Evolutionary conservation across 2,113 vertebrate species (phyloP).

Genomic region (Cygnus buccinator): DNA sequence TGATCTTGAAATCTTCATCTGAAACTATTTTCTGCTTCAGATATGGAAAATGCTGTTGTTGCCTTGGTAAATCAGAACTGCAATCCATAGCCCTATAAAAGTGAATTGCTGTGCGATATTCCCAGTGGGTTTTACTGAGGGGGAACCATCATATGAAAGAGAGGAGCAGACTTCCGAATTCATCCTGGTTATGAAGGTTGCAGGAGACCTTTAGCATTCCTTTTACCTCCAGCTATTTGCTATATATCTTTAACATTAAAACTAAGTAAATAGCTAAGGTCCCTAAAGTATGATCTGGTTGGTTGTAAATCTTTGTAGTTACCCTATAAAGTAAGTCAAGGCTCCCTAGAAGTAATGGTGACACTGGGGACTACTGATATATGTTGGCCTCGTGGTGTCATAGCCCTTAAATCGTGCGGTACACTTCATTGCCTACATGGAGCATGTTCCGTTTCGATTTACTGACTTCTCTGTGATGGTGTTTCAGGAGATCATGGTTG

Average conservation of each 20-base stretch:
- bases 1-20: not conserved
- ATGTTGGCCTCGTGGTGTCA: not conserved
- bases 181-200: not conserved
- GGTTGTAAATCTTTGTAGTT: constrained; percentile 8
- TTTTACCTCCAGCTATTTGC: constrained; percentile 17
- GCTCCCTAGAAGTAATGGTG: not conserved
- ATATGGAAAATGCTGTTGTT: not conserved
- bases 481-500: constrained; percentile 93
- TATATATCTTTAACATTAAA: not conserved
- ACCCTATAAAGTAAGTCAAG: not conserved
- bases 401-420: not conserved
- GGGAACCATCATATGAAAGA: not conserved
- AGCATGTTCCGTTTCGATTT: not conserved
- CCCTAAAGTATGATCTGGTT: not conserved
- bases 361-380: not conserved
- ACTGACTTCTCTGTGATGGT: not conserved
- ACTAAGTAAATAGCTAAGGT: not conserved
- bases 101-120: not conserved
- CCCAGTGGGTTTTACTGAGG: not conserved
- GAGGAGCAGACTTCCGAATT: not conserved
- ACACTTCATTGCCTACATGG: accelerated
- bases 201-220: not conserved
- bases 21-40: not conserved
- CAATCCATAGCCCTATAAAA: not conserved
- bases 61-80: not conserved